A percentile compares a stretch with the other conserved stretches of the same genome.
Conservation (phyloP, 2,797 vertebrate species). For the Taeniopygia guttata region DNA sequence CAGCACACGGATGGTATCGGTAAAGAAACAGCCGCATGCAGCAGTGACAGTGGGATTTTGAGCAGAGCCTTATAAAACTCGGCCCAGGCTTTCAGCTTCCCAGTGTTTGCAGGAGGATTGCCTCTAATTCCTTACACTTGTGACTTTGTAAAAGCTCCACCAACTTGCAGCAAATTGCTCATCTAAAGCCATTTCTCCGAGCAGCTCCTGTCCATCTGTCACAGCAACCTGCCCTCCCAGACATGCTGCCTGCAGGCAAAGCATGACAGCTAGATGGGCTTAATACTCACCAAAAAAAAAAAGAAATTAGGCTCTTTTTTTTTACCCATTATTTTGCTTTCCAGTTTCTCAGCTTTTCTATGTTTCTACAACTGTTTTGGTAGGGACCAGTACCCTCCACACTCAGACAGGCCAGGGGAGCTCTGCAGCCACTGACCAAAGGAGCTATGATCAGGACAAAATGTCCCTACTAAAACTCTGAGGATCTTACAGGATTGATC, state of each 20-base stretch:
- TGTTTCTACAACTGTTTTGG: not conserved
- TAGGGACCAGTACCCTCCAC: too few relatives aligned
- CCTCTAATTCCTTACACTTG: not conserved
- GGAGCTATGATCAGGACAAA: not conserved
- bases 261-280: not conserved
- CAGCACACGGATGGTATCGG: fast-evolving
- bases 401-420: not conserved
- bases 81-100: not conserved
- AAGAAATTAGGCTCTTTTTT: not conserved
- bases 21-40: fast-evolving
- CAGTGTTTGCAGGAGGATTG: not conserved
- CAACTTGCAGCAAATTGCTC: not conserved
- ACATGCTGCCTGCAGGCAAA: not conserved
- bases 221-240: not conserved
- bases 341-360: not conserved
- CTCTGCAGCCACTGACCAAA: fast-evolving
- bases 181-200: not conserved
- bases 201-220: not conserved
- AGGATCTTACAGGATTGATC: not conserved
- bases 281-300: not conserved
- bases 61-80: not conserved
- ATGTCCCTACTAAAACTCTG: not conserved
- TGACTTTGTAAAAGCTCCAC: not conserved
- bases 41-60: fast-evolving
- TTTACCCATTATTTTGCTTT: not conserved